These are phyloP conservation scores for Mastacembelus armatus DNA, from an alignment of 2,797 vertebrate genomes.

Conservation along the genomic window DNA sequence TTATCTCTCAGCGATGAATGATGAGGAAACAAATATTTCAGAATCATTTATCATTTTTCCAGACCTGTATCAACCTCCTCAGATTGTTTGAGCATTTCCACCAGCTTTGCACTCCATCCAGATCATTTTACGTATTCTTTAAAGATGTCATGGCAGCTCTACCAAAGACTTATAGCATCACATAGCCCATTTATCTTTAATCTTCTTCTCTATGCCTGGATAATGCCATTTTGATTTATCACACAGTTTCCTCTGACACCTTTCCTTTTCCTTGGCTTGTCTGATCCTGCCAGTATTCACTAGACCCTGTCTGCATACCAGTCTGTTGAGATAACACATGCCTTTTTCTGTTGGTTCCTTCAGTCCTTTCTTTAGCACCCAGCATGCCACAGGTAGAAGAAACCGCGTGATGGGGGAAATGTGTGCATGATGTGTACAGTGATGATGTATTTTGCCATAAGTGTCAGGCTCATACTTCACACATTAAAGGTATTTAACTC, in stretches of 20 bases:
- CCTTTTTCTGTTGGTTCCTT: conserved; percentile 32
- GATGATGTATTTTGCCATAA: conserved; percentile 51
- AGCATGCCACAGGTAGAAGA: conserved; percentile 69
- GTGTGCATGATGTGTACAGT: conserved; percentile 34
- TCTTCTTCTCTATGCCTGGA: conserved; percentile 50
- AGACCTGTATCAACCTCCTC: conserved; percentile 29
- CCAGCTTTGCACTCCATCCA: conserved; percentile 38
- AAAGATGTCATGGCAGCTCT: conserved; percentile 44
- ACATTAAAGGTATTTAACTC: conserved; percentile 37
- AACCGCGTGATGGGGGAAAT: conserved; percentile 46
- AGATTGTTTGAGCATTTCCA: conserved; percentile 33
- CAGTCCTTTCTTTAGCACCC: conserved; percentile 67
- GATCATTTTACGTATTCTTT: conserved; percentile 40
- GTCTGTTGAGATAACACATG: conserved; percentile 70
- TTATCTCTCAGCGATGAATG: conserved; percentile 44
- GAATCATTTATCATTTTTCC: conserved; percentile 46
- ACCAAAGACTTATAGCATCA: conserved; percentile 16
- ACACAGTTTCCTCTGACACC: conserved; percentile 65
- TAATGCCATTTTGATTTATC: conserved; percentile 67
- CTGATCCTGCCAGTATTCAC: conserved; percentile 74
- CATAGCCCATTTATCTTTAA: conserved; percentile 53
- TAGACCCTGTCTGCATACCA: conserved; percentile 73
- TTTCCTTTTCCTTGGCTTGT: conserved; percentile 70
- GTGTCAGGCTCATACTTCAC: conserved; percentile 36
- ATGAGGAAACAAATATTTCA: conserved; percentile 50